These are phyloP conservation scores for Holcopasites calliopsidis DNA, from an alignment of 1,140 invertebrate genomes.

Conservation along the genomic window DNA sequence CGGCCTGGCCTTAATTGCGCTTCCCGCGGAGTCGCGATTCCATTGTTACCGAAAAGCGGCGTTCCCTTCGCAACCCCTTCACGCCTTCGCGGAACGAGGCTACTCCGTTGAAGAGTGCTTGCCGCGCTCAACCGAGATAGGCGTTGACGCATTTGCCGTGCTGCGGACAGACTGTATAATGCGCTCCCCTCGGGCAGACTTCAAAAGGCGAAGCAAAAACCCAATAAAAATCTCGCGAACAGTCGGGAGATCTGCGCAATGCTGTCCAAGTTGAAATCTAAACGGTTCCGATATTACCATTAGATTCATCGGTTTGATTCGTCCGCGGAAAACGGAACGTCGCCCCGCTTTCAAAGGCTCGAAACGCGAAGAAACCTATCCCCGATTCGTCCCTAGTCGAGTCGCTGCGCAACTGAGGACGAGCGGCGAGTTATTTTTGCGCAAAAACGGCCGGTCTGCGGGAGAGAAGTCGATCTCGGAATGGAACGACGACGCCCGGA, in stretches of 20 bases:
- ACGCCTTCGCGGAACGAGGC: background rate
- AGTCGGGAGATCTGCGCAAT: no score
- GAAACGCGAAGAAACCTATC: conserved; percentile 26
- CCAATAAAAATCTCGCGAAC: no score
- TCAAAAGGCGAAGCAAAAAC: no score
- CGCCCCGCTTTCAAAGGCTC: conserved; percentile 36
- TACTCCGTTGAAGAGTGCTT: background rate
- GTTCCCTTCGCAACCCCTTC: background rate
- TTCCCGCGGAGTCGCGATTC: conserved; percentile 3
- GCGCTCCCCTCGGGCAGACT: no score
- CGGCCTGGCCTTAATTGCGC: conserved; percentile 28
- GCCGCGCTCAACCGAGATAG: background rate
- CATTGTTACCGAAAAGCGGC: conserved; percentile 36
- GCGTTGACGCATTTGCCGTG: background rate
- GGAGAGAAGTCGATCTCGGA: conserved; percentile 60
- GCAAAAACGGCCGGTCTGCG: conserved; percentile 54
- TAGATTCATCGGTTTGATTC: background rate
- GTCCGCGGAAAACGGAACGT: background rate
- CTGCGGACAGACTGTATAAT: no score
- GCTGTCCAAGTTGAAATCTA: no score
- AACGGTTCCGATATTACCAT: no score
- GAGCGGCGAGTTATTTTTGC: conserved; percentile 59
- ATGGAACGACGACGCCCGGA: conserved; percentile 65
- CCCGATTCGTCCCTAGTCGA: conserved; percentile 46
- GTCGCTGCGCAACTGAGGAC: conserved; percentile 21